Evolutionary conservation across 1,140 invertebrate species (phyloP).

Genomic region (Micrasema longulum): DNA sequence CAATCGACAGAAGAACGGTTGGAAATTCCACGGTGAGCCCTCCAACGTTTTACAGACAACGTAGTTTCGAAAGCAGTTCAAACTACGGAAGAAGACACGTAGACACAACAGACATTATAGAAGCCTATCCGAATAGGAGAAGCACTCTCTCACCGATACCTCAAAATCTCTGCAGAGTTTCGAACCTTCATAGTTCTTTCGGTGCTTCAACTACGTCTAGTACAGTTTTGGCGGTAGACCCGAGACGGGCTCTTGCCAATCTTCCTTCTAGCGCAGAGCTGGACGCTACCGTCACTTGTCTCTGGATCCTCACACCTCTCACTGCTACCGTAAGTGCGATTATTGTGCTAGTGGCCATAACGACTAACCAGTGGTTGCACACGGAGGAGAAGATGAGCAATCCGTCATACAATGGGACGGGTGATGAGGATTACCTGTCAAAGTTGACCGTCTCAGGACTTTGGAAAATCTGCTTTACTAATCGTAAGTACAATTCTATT

Average conservation of each 20-base stretch:
- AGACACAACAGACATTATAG: conserved; percentile 45
- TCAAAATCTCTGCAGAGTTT: conserved; percentile 35
- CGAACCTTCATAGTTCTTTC: conserved; percentile 40
- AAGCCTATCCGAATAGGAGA: conserved; percentile 43
- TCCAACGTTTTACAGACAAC: conserved; percentile 44
- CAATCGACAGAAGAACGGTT: conserved; percentile 47
- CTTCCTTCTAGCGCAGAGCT: conserved; percentile 62
- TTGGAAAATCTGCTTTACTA: conserved; percentile 77
- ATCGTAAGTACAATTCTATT: conserved; percentile 78
- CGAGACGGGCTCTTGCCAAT: conserved; percentile 58
- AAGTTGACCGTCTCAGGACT: conserved; percentile 78
- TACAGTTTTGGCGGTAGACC: conserved; percentile 20
- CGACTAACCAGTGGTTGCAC: conserved; percentile 78
- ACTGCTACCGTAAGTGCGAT: conserved; percentile 73
- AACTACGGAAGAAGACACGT: conserved; percentile 25
- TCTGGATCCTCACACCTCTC: conserved; percentile 75
- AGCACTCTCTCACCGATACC: conserved; percentile 37
- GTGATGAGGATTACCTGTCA: conserved; percentile 72
- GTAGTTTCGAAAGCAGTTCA: conserved; percentile 30
- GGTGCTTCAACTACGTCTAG: conserved; percentile 40
- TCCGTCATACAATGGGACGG: conserved; percentile 74
- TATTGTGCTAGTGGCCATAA: conserved; percentile 73
- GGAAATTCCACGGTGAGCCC: conserved; percentile 50
- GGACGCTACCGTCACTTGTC: conserved; percentile 69
- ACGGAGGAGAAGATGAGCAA: conserved; percentile 79